Base-by-base conservation (phyloP, 2,888 invertebrate genomes). In the Ormyrus nitidulus region DNA sequence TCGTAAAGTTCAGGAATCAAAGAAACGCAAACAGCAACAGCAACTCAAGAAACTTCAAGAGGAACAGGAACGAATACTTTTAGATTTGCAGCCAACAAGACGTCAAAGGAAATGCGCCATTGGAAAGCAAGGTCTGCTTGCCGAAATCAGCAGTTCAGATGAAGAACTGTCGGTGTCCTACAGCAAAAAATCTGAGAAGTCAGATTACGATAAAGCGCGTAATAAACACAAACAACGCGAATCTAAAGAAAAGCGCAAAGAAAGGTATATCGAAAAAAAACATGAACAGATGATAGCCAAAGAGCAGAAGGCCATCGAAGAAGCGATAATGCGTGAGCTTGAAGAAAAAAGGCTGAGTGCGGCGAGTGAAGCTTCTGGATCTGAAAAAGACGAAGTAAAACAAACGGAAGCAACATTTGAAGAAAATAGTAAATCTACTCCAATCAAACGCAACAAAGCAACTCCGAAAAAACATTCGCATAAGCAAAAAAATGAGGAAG, bases 91-190 rank as follows among this genome's bases (percentile, higher is more conserved):
- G 71, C 86, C 90, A 0, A 89, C 88, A 5, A 86, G 90, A 6
- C 85, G 89, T 44, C 95, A 95, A 84, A 92, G 96, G 76, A 95
- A 95, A 86, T 96, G 96, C 85, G 95, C 96, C 0, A 95, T 95
- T 49, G 95, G 95, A 58, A 95, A 95, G 85, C 95, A 95, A 84
- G 95, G 96, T 84, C 93, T 95, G 66, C 88, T 96, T 75, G 94
- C 95, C 0, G 96, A 96, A 87, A 94, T 94, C 73, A 90, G 90
- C 70, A 90, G 90, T 68, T 90, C 90, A 0, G 90, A 90, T 19
- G 90, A 90, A 5, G 90, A 90, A 13, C 49, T 61, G 2, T 64
- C 53, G n/a, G 64, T 59, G 83, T 74, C 78, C 1, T 58, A 49
- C 13, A 71, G 44, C 13, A 78, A 68, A 58, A 71, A 80, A 6